Percentiles rank a stretch among this genome's conserved stretches.
Evolutionary conservation across 2,113 vertebrate species (phyloP).

Genomic region (Ochotona princeps): DNA sequence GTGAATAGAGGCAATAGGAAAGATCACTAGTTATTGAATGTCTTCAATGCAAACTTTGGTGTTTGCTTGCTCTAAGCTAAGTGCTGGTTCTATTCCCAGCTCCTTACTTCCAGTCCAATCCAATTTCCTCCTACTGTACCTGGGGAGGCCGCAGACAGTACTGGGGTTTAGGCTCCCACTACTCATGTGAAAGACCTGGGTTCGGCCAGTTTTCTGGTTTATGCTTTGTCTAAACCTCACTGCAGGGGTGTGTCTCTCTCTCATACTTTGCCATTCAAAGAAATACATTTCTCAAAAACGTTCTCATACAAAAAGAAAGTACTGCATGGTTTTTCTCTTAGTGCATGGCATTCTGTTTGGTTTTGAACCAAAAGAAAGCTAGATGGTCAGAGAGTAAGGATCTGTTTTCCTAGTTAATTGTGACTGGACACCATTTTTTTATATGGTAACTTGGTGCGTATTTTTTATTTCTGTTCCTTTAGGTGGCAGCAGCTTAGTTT

Average conservation of each 20-base stretch:
- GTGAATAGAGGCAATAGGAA: not conserved
- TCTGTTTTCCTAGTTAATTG: not conserved
- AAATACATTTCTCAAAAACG: not conserved
- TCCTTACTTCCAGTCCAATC: too few relatives aligned
- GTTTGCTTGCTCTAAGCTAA: too few relatives aligned
- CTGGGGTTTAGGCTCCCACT: too few relatives aligned
- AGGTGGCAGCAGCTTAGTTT: not conserved
- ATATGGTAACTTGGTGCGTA: not conserved
- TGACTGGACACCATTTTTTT: not conserved
- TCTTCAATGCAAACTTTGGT: too few relatives aligned
- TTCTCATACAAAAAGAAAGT: not conserved
- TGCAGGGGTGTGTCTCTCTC: too few relatives aligned
- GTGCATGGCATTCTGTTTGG: not conserved
- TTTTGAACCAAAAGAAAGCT: slow-evolving; percentile 32
- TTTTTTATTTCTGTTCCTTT: slow-evolving; percentile 37
- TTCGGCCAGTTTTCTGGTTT: too few relatives aligned
- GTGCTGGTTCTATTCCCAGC: too few relatives aligned
- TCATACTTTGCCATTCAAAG: too few relatives aligned
- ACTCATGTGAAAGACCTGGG: too few relatives aligned
- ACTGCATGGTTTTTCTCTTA: not conserved
- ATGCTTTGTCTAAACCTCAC: too few relatives aligned
- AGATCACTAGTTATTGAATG: not conserved
- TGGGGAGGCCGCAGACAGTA: too few relatives aligned
- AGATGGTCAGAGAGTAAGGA: not conserved
- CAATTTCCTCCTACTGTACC: too few relatives aligned